Percentiles rank a stretch among this genome's conserved stretches.
Conservation (phyloP, 2,113 vertebrate genomes). For the Tragelaphus scriptus region DNA sequence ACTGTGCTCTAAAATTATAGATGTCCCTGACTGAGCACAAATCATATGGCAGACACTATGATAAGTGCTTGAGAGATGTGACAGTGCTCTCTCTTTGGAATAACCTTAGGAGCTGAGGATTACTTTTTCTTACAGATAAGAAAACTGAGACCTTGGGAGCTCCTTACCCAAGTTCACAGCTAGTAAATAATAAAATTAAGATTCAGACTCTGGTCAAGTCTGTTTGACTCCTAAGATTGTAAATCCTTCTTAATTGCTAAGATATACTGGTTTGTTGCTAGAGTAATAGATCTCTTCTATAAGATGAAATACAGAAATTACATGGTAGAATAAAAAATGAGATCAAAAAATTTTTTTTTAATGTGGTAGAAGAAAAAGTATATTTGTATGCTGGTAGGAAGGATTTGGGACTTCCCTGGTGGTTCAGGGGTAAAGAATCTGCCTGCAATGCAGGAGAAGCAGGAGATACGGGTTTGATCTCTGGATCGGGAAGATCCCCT, state of each 20-base stretch:
- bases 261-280: background rate
- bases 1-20: background rate
- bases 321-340: background rate
- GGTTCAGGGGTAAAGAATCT: background rate
- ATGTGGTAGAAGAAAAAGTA: background rate
- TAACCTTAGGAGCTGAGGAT: background rate
- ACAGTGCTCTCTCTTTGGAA: background rate
- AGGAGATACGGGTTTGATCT: background rate
- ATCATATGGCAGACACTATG: background rate
- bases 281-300: background rate
- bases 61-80: background rate
- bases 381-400: background rate
- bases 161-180: background rate
- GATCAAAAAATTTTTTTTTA: background rate
- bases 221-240: background rate
- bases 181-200: background rate
- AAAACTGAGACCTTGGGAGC: background rate
- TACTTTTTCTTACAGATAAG: background rate
- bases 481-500: background rate
- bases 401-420: background rate
- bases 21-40: background rate
- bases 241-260: background rate
- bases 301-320: background rate
- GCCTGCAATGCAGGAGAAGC: background rate
- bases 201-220: background rate